Conservation (phyloP, 2,113 vertebrate genomes). For the Neolamprologus sp. region DNA sequence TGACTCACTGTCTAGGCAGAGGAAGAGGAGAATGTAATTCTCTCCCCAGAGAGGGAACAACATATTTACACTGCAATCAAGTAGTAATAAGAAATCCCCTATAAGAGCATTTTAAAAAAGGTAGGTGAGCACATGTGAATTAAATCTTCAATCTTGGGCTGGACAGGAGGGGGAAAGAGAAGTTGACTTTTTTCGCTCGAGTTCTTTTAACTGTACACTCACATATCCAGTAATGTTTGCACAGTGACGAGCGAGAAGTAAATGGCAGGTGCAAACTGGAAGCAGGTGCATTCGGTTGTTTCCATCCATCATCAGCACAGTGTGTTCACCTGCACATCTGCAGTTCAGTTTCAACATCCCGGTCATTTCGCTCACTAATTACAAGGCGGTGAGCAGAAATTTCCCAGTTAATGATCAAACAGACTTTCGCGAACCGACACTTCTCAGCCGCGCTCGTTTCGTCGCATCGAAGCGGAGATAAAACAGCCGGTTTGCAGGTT, state of each 20-base stretch:
- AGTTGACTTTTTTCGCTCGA: background rate
- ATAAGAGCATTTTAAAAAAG: background rate
- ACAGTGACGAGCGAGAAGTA: conserved; percentile 28
- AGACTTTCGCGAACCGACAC: background rate
- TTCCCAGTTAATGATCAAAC: conserved; percentile 54
- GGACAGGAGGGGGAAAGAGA: background rate
- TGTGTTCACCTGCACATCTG: conserved; percentile 57
- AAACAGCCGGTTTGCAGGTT: background rate
- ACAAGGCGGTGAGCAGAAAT: background rate
- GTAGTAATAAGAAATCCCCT: background rate
- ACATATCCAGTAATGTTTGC: conserved; percentile 41
- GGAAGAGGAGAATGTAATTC: conserved; percentile 9
- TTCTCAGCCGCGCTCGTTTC: background rate
- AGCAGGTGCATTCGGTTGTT: conserved; percentile 64
- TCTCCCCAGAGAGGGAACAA: background rate
- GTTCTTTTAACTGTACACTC: background rate
- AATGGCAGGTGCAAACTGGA: conserved; percentile 57
- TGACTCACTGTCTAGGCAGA: conserved; percentile 68
- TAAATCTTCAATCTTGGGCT: background rate
- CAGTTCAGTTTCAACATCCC: background rate
- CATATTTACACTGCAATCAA: background rate
- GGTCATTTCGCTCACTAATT: background rate
- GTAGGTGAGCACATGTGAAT: background rate
- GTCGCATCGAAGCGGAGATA: background rate
- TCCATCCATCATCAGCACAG: conserved; percentile 27